Base-by-base conservation (phyloP, 2,113 vertebrate species). In the Ammospiza nelsoni region DNA sequence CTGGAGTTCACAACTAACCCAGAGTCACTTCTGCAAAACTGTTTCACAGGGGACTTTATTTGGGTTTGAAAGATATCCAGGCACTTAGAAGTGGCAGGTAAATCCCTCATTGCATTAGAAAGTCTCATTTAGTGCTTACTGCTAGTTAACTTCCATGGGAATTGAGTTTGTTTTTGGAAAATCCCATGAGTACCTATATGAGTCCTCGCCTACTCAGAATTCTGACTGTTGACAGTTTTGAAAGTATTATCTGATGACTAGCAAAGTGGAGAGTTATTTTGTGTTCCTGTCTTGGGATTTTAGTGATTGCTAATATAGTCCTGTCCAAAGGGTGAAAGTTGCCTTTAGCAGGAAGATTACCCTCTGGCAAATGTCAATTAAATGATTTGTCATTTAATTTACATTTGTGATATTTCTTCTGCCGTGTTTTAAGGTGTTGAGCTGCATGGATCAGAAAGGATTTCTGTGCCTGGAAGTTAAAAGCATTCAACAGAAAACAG, bases 391-490 rank as follows among this genome's bases (percentile, higher is more conserved):
- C 41, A 28, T 58, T 73, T 69, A 43, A 77, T 91, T 87, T 91
- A 31, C 24, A 39, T 71, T 75, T 84, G 11, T 44, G 43, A 3
- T 83, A 37, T 29, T 75, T 90, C 39, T 87, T 55, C 23, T 12
- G 2, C 39, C 4, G 0, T 54, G 12, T 68, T 88, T 95, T 87
- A 90, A 78, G 82, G 65, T 90, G 74, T 79, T 62, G 86, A 88
- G 72, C 87, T 94, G 88, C 78, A 31, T 74, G 35, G 79, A 49
- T 80, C 6, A 89, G 82, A 93, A 91, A 54, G 54, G 78, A 89
- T 84, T 94, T 95, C 90, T 90, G 88, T 27, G 48, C 44, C 81
- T 88, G 74, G n/a, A 79, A 66, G 55, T 84, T 94, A 84, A 86
- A 97, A 95, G 67, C 82, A 77, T 58, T 77, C 58, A 73, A 44